Evolutionary conservation across 2,888 invertebrate genomes (phyloP), one percentile per base, ranked within the genome.

Genomic region (Cerceris rybyensis): DNA sequence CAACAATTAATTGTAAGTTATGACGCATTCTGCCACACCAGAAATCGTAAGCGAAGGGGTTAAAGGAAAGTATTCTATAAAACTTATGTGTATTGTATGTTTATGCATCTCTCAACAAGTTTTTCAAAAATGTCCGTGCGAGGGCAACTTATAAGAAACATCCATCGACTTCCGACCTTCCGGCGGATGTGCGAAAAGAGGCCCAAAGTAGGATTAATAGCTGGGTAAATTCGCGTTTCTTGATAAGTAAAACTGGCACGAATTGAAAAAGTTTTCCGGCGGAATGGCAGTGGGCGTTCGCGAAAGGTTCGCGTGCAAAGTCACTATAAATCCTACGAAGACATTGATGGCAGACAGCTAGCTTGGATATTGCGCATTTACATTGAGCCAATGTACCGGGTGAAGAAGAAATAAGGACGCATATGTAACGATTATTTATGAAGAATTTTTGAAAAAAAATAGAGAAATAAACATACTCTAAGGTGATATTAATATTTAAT

Each of bases 281-380:
- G 79, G 61, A 85, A 84, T 81, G 77, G 71, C 69, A 57, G 70
- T 52, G 75, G 73, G 71, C 64, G 81, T 67, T 65, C 55, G 69
- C 72, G 78, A 63, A 65, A 39, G 75, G 79, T 55, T 85, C 68
- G 83, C 85, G 85, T 85, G 85, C 76, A 64, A 74, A 83, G 78
- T 85, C 79, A 70, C 85, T 85, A 85, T 85, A 85, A 85, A 85
- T 85, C 83, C 75, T 61, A 63, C 64, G 70, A 83, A 85, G 85
- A 85, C 85, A 81, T 85, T 85, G 85, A 85, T 85, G 80, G 83
- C 81, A 50, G 78, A 72, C 75, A 85, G 81, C 68, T 61, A 64
- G 85, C 78, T 70, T 72, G 83, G 81, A 80, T 81, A 83, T 83
- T 81, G 85, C 74, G 72, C 73, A 65, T 78, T 75, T 78, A 70